Evolutionary conservation across 2,888 invertebrate genomes (phyloP), one percentile per base, ranked within the genome.

Genomic region (Leptogaster cylindrica): DNA sequence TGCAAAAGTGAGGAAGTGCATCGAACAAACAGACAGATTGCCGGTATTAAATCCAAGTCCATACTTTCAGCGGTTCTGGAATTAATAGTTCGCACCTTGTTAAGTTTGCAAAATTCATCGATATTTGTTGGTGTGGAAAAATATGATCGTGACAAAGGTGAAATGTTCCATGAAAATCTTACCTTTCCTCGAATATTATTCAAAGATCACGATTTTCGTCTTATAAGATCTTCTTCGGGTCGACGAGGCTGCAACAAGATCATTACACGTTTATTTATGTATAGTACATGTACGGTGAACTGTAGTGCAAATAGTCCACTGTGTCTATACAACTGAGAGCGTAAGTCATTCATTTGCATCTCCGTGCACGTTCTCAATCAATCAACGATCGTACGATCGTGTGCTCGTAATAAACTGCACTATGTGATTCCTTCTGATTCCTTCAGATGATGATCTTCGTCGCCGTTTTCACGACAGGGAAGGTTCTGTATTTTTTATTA

Each of bases 281-380:
- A 55, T 23, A 23, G 31, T 18, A 10, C 33, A 52, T 52, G 52
- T 52, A 44, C 39, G 33, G 16, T 31, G 25, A 14, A n/a, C 61
- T n/a, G 2, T 41, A 63, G 44, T 44, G 44, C 63, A 63, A 46
- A 46, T 46, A 63, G 44, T 28, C 44, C 46, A 46, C 63, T 25
- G 18, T 39, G 27, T 52, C 23, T 25, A 46, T 31, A 16, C 18
- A 44, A 16, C 39, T 27, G 39, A 16, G 31, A 66, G 39, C 44
- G 18, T 58, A 61, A 65, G 50, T 65, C 52, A 68, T 68, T 65
- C 65, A 68, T 68, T 68, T 68, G 68, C 68, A 68, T 68, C 65
- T 50, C 58, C 68, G 65, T 68, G 65, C 68, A 68, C 68, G 68
- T 65, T 68, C 61, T 65, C 65, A 58, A 68, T 68, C 68, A 68